phyloP scores from a whole-genome alignment of 2,888 invertebrate species.

The Coleophora deauratella region DNA sequence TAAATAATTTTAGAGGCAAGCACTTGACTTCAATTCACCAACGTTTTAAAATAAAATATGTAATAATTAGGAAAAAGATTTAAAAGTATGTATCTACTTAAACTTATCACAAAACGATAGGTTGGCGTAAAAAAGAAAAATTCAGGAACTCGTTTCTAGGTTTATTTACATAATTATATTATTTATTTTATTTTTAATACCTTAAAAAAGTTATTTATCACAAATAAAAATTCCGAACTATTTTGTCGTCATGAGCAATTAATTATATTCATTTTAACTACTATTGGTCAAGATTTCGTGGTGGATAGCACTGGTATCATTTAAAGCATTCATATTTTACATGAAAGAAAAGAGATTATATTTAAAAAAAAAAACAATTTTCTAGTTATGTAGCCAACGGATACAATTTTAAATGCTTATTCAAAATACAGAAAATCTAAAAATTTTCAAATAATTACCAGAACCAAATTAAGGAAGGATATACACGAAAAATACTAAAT shows the following conservation, averaged over 20 bases:
- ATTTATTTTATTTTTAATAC: slow-evolving; percentile 20
- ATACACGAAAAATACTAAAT: too few relatives aligned
- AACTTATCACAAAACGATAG: slow-evolving; percentile 27
- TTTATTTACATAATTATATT: slow-evolving; percentile 41
- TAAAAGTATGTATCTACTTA: too few relatives aligned
- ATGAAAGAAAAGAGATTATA: not conserved
- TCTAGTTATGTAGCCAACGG: too few relatives aligned
- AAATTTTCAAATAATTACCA: too few relatives aligned
- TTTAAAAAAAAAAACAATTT: too few relatives aligned
- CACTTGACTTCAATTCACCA: slow-evolving; percentile 41
- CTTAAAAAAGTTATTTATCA: slow-evolving; percentile 48
- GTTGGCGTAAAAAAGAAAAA: slow-evolving; percentile 18
- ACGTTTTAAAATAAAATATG: slow-evolving; percentile 19
- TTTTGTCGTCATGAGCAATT: slow-evolving; percentile 59
- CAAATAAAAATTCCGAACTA: slow-evolving; percentile 63
- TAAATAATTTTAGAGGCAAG: slow-evolving; percentile 55
- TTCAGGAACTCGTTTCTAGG: slow-evolving; percentile 47
- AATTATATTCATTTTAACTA: slow-evolving; percentile 43
- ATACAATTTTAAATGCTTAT: slow-evolving; percentile 1
- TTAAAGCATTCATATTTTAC: slow-evolving; percentile 7
- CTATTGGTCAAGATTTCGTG: slow-evolving; percentile 55
- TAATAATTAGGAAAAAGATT: too few relatives aligned
- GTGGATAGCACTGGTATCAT: slow-evolving; percentile 17
- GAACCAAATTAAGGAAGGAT: too few relatives aligned
- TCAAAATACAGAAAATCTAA: too few relatives aligned